These are phyloP conservation scores for Morphnarchus princeps DNA, from an alignment of 2,113 vertebrate genomes.

Conservation along the genomic window DNA sequence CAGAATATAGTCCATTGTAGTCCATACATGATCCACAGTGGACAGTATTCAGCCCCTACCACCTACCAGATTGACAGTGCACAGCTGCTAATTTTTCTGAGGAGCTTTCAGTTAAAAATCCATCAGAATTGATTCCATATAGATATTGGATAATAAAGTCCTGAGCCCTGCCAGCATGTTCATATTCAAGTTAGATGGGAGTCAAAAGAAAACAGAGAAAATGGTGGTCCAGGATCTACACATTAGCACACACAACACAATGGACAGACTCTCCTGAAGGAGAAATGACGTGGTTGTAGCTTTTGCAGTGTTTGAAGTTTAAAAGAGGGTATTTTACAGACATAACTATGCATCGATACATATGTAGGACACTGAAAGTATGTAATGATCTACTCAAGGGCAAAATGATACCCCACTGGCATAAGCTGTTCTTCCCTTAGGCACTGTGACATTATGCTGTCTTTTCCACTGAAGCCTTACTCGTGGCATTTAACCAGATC, in stretches of 20 bases:
- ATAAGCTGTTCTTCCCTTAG: slow-evolving; percentile 34
- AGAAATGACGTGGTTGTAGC: background rate
- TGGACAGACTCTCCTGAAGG: background rate
- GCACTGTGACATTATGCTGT: slow-evolving; percentile 19
- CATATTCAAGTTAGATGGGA: background rate
- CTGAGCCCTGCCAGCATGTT: background rate
- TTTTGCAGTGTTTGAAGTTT: background rate
- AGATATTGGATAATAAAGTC: background rate
- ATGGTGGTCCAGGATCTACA: background rate
- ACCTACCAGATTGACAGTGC: background rate
- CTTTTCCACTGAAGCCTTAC: slow-evolving; percentile 5
- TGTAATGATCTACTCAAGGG: slow-evolving; percentile 34
- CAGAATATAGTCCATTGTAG: background rate
- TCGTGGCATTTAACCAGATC: slow-evolving; percentile 14
- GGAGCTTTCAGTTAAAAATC: background rate
- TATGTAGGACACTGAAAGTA: slow-evolving; percentile 33
- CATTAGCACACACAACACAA: background rate
- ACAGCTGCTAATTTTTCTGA: background rate
- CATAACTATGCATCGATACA: background rate
- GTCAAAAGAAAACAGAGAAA: background rate
- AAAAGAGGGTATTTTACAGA: background rate
- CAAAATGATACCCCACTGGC: slow-evolving; percentile 15
- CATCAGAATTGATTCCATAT: background rate
- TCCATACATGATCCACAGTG: background rate
- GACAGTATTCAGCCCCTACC: background rate